Conservation (phyloP, 2,888 invertebrate species). For the Prenolepis imparis region DNA sequence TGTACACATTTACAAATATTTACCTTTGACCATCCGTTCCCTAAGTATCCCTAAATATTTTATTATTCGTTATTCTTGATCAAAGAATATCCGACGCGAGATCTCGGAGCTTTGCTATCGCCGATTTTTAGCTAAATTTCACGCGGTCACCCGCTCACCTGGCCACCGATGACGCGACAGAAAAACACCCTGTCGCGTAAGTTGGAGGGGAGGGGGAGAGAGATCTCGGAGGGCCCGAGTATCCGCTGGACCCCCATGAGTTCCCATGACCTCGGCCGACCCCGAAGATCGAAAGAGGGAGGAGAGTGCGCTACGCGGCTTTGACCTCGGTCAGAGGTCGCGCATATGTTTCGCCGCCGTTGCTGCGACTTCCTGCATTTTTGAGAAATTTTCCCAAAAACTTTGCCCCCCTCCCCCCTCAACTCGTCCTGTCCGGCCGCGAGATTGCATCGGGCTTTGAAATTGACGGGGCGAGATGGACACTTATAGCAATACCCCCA, state of each 20-base stretch:
- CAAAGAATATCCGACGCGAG: not conserved
- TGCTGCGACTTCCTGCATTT: conserved; percentile 69
- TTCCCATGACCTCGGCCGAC: conserved; percentile 85
- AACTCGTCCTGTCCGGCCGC: conserved; percentile 47
- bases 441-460: conserved; percentile 12
- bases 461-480: not conserved
- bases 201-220: conserved; percentile 46
- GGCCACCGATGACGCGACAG: conserved; percentile 68
- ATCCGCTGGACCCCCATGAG: conserved; percentile 83
- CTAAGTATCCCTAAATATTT: no score
- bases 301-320: conserved; percentile 56
- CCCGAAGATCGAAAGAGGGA: conserved; percentile 73
- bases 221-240: conserved; percentile 58
- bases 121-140: conserved; percentile 32
- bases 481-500: not conserved
- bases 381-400: conserved; percentile 79
- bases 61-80: not conserved
- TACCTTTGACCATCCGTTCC: not conserved
- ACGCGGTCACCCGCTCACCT: conserved; percentile 66
- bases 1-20: not conserved
- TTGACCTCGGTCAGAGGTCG: conserved; percentile 77
- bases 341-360: conserved; percentile 78
- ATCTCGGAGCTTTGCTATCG: not conserved
- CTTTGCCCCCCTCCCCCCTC: conserved; percentile 24
- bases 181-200: conserved; percentile 69